Conservation (phyloP, 2,113 vertebrate species). For the Caretta caretta region DNA sequence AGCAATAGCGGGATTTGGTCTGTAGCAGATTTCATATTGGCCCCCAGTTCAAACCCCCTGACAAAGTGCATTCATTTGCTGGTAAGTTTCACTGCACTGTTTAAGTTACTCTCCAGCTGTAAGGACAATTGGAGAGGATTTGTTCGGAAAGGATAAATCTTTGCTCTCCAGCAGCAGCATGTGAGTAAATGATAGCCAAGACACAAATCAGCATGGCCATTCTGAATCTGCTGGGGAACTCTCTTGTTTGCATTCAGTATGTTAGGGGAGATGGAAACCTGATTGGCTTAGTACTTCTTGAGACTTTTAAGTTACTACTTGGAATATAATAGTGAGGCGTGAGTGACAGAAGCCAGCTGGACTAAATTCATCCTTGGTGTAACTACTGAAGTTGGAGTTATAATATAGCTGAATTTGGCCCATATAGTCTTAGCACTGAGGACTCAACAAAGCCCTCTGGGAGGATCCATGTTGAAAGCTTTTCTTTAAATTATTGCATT, state of each 20-base stretch:
- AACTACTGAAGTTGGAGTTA: background rate
- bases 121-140: background rate
- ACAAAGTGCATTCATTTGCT: background rate
- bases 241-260: rapidly evolving
- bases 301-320: background rate
- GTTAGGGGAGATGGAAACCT: background rate
- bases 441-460: background rate
- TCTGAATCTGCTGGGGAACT: background rate
- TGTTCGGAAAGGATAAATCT: background rate
- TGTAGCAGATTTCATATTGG: background rate
- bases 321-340: background rate
- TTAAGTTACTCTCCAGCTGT: background rate
- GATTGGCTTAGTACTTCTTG: background rate
- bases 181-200: background rate
- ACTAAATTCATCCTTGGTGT: background rate
- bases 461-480: background rate
- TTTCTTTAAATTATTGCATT: background rate
- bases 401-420: background rate
- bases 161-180: background rate
- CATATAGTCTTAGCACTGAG: background rate
- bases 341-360: background rate
- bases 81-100: background rate
- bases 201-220: background rate
- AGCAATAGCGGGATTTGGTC: background rate
- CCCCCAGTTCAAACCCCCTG: background rate